Base-by-base conservation (phyloP, 1,140 invertebrate species). In the Andricus grossulariae region DNA sequence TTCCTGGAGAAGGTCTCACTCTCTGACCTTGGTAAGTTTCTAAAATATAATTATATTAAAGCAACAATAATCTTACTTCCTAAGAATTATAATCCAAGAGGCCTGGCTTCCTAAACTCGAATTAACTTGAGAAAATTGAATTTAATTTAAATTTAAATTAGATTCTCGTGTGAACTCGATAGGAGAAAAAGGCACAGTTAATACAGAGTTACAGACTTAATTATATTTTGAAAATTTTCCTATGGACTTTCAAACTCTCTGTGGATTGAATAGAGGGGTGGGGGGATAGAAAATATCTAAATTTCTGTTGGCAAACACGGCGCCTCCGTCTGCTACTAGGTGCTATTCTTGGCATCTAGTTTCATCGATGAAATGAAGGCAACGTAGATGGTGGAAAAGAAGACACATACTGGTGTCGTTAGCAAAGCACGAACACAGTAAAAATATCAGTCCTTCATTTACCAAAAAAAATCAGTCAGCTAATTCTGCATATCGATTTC, bases 1-100 rank as follows among this genome's bases (percentile, higher is more conserved):
- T 97, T 97, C 91, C 89, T 97, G 89, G 96, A 97, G 89, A 97
- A 97, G 93, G 95, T 97, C 82, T 96, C 94, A 85, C 92, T 96
- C 71, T 95, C 95, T 32, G 96, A 97, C 93, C 93, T 97, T 85
- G 95, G 96, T 97, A 91, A 96, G 95, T 95, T 52, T 21, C 2
- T 50, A 51, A 12, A 25, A 11, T 25, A 8, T 60, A 66, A 15
- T 73, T 32, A 74, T 2, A 15, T 55, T 16, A 66, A 66, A 15
- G 12, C 13, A 6, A 16, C 25, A 66, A 32, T 32, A 32, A 15
- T 32, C 5, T 32, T 32, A 10, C 39, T 45, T 11, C 8, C 39
- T 1, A 45, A 45, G 10, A 45, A 45, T 10, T 45, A 45, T 45
- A 10, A 45, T 45, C 10, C 32, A 2, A 32, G 6, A 6, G 2